Conservation (phyloP, 2,113 vertebrate species). For the Melanostigma gelatinosum region DNA sequence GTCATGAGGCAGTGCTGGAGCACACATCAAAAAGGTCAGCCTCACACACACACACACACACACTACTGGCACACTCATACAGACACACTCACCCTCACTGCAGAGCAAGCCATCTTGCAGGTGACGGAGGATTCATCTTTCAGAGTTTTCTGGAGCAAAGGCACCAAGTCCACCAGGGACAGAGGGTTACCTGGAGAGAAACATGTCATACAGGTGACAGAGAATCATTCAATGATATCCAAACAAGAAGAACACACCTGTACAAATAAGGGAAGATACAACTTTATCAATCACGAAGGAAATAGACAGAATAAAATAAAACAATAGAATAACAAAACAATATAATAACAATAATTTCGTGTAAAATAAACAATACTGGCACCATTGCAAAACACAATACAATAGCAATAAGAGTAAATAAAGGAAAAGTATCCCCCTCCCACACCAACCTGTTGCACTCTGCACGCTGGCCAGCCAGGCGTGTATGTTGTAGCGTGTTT, state of each 20-base stretch:
- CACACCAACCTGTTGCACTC: constrained; percentile 85
- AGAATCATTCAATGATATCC: background rate
- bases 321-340: background rate
- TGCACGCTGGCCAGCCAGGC: constrained; percentile 87
- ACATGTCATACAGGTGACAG: background rate
- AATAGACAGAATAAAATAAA: background rate
- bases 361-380: background rate
- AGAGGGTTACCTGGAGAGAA: constrained; percentile 85
- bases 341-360: background rate
- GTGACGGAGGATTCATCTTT: constrained; percentile 96
- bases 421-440: background rate
- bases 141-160: constrained; percentile 88
- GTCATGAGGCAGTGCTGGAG: constrained; percentile 94
- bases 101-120: constrained; percentile 93
- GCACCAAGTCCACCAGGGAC: constrained; percentile 90
- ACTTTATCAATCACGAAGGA: background rate
- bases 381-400: background rate
- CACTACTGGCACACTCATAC: background rate
- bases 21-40: constrained; percentile 25
- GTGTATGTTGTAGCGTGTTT: constrained; percentile 90
- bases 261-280: background rate
- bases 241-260: background rate
- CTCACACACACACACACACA: constrained; percentile 6
- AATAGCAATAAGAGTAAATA: background rate
- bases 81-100: constrained; percentile 88